A percentile compares a stretch with the other conserved stretches of the same genome.
Evolutionary conservation across 1,140 invertebrate genomes (phyloP).

Genomic region (Hestina assimilis): DNA sequence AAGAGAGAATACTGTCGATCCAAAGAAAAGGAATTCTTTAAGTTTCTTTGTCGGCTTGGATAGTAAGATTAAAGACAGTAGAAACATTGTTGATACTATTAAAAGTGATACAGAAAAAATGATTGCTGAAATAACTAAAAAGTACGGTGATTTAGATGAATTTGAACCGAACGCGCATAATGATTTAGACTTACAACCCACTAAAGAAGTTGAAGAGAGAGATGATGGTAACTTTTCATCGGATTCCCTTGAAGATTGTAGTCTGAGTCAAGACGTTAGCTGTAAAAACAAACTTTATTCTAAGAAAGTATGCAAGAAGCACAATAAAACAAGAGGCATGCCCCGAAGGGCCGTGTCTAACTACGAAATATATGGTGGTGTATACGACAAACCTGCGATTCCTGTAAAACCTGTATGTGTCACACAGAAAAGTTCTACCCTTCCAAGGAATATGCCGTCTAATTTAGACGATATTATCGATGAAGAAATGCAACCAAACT

Average conservation of each 20-base stretch:
- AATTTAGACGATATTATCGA: slow-evolving; percentile 68
- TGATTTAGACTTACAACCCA: slow-evolving; percentile 69
- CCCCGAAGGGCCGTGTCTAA: slow-evolving; percentile 85
- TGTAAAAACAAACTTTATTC: slow-evolving; percentile 74
- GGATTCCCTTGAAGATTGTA: slow-evolving; percentile 86
- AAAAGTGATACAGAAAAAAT: slow-evolving; percentile 81
- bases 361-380: slow-evolving; percentile 85
- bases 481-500: slow-evolving; percentile 54
- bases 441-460: slow-evolving; percentile 76
- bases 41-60: slow-evolving; percentile 80
- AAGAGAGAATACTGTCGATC: slow-evolving; percentile 42
- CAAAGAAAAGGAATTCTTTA: slow-evolving; percentile 76
- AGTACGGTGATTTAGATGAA: slow-evolving; percentile 81
- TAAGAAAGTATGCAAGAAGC: slow-evolving; percentile 78
- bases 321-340: slow-evolving; percentile 64
- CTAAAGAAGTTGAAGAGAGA: slow-evolving; percentile 65
- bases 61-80: slow-evolving; percentile 78
- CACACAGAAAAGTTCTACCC: slow-evolving; percentile 71
- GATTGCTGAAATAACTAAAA: slow-evolving; percentile 81
- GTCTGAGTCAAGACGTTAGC: slow-evolving; percentile 79
- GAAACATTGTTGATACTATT: slow-evolving; percentile 80
- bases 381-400: slow-evolving; percentile 58
- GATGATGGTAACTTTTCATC: slow-evolving; percentile 86
- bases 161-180: slow-evolving; percentile 58
- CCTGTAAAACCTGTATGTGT: slow-evolving; percentile 56